Conservation (phyloP, 1,140 invertebrate species). For the Epicauta chinensis region DNA sequence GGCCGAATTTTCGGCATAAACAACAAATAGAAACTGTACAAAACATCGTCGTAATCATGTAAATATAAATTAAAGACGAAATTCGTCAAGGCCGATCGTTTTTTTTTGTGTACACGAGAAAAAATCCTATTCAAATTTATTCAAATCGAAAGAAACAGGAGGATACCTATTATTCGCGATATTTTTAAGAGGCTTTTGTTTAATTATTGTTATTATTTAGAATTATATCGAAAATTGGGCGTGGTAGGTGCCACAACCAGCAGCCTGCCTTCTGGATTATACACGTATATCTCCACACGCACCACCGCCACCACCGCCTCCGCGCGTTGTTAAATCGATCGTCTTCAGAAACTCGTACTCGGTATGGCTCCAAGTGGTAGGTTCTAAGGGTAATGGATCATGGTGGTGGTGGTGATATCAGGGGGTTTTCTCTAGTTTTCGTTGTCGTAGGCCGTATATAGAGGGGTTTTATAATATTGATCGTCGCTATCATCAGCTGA, state of each 20-base stretch:
- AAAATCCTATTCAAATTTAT: too few species aligned
- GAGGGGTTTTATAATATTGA: slow-evolving; percentile 1
- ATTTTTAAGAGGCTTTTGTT: too few species aligned
- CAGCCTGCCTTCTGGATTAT: too few species aligned
- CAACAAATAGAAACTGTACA: too few species aligned
- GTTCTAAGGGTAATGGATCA: not conserved
- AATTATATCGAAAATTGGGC: slow-evolving; percentile 1
- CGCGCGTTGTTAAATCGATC: slow-evolving; percentile 4
- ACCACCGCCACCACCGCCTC: not conserved
- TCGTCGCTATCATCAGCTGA: slow-evolving; percentile 10
- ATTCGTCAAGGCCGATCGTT: too few species aligned
- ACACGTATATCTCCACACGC: not conserved
- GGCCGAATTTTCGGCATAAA: too few species aligned
- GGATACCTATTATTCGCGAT: too few species aligned
- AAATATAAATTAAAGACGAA: too few species aligned
- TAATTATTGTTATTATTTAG: too few species aligned
- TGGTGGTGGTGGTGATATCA: slow-evolving; percentile 1
- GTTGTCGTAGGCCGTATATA: slow-evolving; percentile 22
- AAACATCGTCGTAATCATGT: too few species aligned
- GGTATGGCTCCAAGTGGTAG: not conserved
- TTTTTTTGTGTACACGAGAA: too few species aligned
- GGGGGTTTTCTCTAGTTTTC: slow-evolving; percentile 9
- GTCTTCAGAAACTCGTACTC: slow-evolving; percentile 9
- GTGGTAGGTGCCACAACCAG: slow-evolving; percentile 9
- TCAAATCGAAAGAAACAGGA: too few species aligned